Percentiles rank a stretch among this genome's conserved stretches.
These are phyloP conservation scores for Formica aserva DNA, from an alignment of 2,888 invertebrate species.

Conservation along the genomic window DNA sequence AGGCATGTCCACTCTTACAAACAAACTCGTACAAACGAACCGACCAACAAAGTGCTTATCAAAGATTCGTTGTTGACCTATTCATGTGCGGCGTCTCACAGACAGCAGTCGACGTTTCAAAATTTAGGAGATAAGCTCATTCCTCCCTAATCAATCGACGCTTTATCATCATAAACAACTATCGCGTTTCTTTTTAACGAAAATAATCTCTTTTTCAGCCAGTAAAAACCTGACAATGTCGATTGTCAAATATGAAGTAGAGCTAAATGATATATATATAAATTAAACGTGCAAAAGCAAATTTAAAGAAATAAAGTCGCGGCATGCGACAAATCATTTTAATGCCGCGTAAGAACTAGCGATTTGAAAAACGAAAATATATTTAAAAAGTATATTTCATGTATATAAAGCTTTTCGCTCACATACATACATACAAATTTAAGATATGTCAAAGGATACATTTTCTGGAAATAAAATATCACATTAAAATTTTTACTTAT, in stretches of 20 bases:
- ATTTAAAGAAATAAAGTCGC: background rate
- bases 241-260: background rate
- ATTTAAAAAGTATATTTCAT: background rate
- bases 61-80: constrained; percentile 1
- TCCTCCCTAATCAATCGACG: background rate
- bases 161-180: background rate
- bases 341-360: background rate
- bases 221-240: background rate
- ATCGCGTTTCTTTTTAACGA: background rate
- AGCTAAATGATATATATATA: background rate
- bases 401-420: too few relatives aligned
- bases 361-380: background rate
- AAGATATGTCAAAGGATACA: background rate
- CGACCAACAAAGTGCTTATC: constrained; percentile 3
- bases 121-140: constrained; percentile 15
- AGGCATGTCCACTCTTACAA: background rate
- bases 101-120: background rate
- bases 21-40: background rate
- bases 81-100: background rate
- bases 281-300: background rate
- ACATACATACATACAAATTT: too few relatives aligned
- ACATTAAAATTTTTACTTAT: background rate
- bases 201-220: background rate
- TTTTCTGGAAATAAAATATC: background rate
- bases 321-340: background rate